phyloP scores from a whole-genome alignment of 35 echinoderm and acorn worm genomes.

The Apostichopus japonicus region DNA sequence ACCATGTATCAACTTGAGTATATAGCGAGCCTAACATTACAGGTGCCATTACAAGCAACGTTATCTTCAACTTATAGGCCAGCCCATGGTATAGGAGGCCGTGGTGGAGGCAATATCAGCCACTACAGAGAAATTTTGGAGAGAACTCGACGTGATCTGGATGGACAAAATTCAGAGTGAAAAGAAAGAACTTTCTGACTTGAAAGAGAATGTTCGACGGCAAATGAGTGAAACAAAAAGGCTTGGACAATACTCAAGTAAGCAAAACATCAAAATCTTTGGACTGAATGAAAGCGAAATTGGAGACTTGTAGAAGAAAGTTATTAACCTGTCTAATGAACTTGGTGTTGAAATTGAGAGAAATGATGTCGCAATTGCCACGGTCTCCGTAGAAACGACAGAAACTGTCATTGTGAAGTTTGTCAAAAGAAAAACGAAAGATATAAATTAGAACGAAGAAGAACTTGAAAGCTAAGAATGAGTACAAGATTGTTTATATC shows the following conservation, averaged over 20 bases:
- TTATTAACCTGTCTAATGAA: not conserved
- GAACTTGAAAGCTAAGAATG: not conserved
- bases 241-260: not conserved
- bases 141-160: too few relatives aligned
- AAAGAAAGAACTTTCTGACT: too few relatives aligned
- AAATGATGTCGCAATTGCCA: not conserved
- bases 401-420: not conserved
- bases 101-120: too few relatives aligned
- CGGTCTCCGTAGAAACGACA: not conserved
- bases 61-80: too few relatives aligned
- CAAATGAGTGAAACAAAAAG: not conserved
- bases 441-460: not conserved
- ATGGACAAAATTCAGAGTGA: too few relatives aligned
- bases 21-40: too few relatives aligned
- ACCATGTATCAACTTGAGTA: too few relatives aligned
- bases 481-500: not conserved
- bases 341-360: not conserved
- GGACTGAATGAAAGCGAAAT: not conserved
- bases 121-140: too few relatives aligned
- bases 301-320: not conserved
- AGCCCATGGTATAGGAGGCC: too few relatives aligned
- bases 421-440: conserved; percentile 19
- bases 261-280: not conserved
- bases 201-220: too few relatives aligned
- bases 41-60: too few relatives aligned